phyloP scores from a whole-genome alignment of 2,888 invertebrate species.

The Polymixis lichenea region DNA sequence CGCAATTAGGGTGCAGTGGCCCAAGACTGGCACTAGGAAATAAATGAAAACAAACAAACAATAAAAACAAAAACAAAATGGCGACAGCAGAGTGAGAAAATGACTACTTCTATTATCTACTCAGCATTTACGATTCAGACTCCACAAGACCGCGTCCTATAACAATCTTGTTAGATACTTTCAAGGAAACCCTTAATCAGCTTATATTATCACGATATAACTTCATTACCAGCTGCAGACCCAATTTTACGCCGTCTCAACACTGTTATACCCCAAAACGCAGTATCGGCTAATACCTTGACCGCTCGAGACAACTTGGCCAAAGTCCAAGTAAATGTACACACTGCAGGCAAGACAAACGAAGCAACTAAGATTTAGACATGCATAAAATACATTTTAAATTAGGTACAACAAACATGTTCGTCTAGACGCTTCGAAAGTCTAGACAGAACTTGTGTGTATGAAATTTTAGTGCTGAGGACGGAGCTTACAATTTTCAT shows the following conservation, averaged over 20 bases:
- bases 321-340: constrained; percentile 66
- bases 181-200: constrained; percentile 24
- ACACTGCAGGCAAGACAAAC: constrained; percentile 66
- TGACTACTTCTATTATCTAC: no score
- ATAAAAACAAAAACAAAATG: no score
- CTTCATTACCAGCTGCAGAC: constrained; percentile 41
- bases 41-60: no score
- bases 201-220: constrained; percentile 19
- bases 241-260: constrained; percentile 56
- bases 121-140: no score
- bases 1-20: no score
- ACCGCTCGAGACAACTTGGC: constrained; percentile 65
- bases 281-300: constrained; percentile 63
- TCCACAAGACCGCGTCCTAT: no score
- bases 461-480: constrained; percentile 57
- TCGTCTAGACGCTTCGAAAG: constrained; percentile 60
- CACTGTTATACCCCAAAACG: constrained; percentile 55
- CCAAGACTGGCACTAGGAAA: no score
- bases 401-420: constrained; percentile 61
- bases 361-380: constrained; percentile 68
- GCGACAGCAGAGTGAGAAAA: no score
- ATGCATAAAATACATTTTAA: constrained; percentile 74
- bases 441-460: constrained; percentile 60
- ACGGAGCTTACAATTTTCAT: constrained; percentile 55
- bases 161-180: constrained; percentile 8